Conservation (phyloP, 2,113 vertebrate species). For the Rousettus leschenaultii region DNA sequence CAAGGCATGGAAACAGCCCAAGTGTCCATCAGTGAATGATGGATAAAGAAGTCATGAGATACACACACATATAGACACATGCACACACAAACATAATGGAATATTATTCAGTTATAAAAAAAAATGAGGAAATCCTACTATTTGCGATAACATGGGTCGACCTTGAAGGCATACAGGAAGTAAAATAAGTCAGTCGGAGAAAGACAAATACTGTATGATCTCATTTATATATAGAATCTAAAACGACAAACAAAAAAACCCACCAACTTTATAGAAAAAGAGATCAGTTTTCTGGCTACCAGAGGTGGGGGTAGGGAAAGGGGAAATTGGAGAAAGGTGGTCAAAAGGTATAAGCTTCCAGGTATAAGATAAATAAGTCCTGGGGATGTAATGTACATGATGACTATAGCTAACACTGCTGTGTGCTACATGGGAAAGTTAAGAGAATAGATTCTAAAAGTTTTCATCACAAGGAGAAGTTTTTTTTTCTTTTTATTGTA, state of each 20-base stretch:
- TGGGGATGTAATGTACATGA: background rate
- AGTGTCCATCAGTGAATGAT: background rate
- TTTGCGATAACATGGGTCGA: background rate
- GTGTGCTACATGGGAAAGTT: background rate
- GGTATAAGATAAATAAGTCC: background rate
- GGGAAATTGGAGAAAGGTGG: too few relatives aligned
- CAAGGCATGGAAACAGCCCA: background rate
- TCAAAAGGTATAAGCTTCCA: background rate
- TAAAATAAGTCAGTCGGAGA: background rate
- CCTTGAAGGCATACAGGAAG: background rate
- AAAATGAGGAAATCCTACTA: background rate
- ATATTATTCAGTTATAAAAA: background rate
- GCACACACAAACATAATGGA: too few relatives aligned
- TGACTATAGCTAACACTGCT: background rate
- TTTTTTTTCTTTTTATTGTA: background rate
- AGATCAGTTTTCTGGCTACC: background rate
- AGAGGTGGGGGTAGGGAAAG: background rate
- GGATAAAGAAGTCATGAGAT: too few relatives aligned
- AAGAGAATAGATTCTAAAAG: background rate
- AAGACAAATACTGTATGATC: background rate
- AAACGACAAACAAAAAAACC: background rate
- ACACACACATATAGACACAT: too few relatives aligned
- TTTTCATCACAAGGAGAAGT: background rate
- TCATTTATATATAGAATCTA: background rate
- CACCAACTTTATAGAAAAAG: background rate